A percentile compares a stretch with the other conserved stretches of the same genome.
Conservation (phyloP, 1,140 invertebrate genomes). For the Bombus impatiens region DNA sequence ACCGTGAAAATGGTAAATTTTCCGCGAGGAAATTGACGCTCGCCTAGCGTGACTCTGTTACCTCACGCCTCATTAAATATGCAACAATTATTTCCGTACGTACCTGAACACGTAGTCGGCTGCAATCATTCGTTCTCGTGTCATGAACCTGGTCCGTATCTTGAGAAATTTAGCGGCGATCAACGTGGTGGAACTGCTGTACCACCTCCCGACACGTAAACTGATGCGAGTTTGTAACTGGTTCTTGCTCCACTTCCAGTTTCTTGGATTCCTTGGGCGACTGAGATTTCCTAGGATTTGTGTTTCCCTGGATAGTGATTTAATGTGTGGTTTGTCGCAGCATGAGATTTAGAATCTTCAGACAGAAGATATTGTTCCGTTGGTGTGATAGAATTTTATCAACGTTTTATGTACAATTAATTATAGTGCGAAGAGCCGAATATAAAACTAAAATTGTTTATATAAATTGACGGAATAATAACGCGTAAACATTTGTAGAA, state of each 20-base stretch:
- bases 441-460: too few relatives aligned
- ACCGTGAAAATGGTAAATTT: conserved; percentile 62
- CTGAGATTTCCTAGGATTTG: not conserved
- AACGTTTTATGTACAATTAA: too few relatives aligned
- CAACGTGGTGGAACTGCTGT: not conserved
- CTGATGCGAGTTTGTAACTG: not conserved
- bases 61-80: conserved; percentile 68
- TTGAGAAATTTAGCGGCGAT: conserved; percentile 18
- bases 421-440: too few relatives aligned
- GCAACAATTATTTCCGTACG: conserved; percentile 71
- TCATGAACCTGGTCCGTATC: not conserved
- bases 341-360: not conserved
- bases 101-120: conserved; percentile 44
- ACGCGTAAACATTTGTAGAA: too few relatives aligned
- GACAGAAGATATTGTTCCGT: not conserved
- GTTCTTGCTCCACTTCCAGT: not conserved
- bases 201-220: not conserved
- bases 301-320: not conserved
- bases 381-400: too few relatives aligned
- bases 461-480: too few relatives aligned
- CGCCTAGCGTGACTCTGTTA: conserved; percentile 41
- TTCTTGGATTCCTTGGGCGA: too few relatives aligned
- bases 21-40: conserved; percentile 61
- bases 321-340: not conserved
- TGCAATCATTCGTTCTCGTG: conserved; percentile 18